A percentile compares a stretch with the other conserved stretches of the same genome.
These are phyloP conservation scores for Probaryconus sp. DNA, from an alignment of 1,140 invertebrate species.

Conservation along the genomic window DNA sequence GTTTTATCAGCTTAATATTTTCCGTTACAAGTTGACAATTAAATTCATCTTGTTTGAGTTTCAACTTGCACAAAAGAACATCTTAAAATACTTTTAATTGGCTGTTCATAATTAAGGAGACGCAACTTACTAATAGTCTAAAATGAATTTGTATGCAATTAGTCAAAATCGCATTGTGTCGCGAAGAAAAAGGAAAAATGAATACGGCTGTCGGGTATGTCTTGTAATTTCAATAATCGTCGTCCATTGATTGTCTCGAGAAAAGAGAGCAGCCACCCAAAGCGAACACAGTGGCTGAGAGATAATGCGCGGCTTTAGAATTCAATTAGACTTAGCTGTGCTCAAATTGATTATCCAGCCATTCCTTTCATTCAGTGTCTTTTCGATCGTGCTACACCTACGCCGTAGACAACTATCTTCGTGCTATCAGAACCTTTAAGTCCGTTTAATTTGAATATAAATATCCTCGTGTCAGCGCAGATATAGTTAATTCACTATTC, in stretches of 20 bases:
- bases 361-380: slow-evolving; percentile 14
- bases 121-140: slow-evolving; percentile 8
- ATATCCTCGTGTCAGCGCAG: slow-evolving; percentile 2
- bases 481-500: slow-evolving; percentile 12
- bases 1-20: slow-evolving; percentile 30
- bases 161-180: background rate
- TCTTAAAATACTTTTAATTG: slow-evolving; percentile 55
- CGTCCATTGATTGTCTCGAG: slow-evolving; percentile 8
- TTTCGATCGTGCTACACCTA: background rate
- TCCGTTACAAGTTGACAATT: slow-evolving; percentile 52
- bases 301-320: slow-evolving; percentile 41
- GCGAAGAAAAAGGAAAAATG: slow-evolving; percentile 12
- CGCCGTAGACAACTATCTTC: background rate
- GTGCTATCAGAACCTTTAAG: background rate
- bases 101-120: slow-evolving; percentile 34
- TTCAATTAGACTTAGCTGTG: slow-evolving; percentile 39
- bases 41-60: slow-evolving; percentile 46
- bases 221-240: slow-evolving; percentile 37
- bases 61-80: slow-evolving; percentile 36
- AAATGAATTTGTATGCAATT: slow-evolving; percentile 18
- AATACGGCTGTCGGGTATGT: slow-evolving; percentile 5
- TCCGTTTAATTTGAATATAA: slow-evolving; percentile 19
- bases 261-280: slow-evolving; percentile 24
- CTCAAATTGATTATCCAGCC: slow-evolving; percentile 6
- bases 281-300: slow-evolving; percentile 7